Base-by-base conservation (phyloP, 2,888 invertebrate species). In the Caenorhabditis zanzibari region DNA sequence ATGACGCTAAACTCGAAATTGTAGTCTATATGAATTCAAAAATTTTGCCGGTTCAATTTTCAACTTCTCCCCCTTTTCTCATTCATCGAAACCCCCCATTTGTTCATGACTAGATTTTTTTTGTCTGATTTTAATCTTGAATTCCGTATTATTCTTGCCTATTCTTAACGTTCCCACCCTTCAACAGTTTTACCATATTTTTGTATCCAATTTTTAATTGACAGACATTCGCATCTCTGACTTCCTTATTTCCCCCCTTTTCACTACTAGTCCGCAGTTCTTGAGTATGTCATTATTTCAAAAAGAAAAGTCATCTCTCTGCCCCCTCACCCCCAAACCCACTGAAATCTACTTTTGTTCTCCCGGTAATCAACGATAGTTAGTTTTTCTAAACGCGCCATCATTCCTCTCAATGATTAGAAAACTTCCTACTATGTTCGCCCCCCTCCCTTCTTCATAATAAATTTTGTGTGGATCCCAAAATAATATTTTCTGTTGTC, bases 1-100 rank as follows among this genome's bases (percentile, higher is more conserved):
- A 80, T 79, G 83, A 83, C 83, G 79, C 61, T 83, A 83, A 83
- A 83, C 79, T 41, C 24, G 6, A 16, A 83, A 75, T 74, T 74
- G 79, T 79, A 83, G 83, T 79, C 79, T 22, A 49, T 79, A 64
- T 80, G 38, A 63, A 75, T 83, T 83, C 75, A 73, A 77, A 66
- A 64, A 47, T 61, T 82, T 83, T 79, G 73, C 73, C 83, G 73
- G 74, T 73, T 82, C 64, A n/a, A 2, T 56, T 54, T 52, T 35
- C 52, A 26, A 22, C 38, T 41, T 16, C n/a, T 35, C 47, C 26
- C 52, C 32, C 56, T 38, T 38, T 54, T 38, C 47, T 75, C 79
- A 79, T 58, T 75, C 79, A 79, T 79, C 79, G 79, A 83, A 82
- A 68, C 47, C 3, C 0, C 47, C 41, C 12, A 12, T 3, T 26